phyloP scores from a whole-genome alignment of 1,140 invertebrate species.

The Caenorhabditis tropicalis region DNA sequence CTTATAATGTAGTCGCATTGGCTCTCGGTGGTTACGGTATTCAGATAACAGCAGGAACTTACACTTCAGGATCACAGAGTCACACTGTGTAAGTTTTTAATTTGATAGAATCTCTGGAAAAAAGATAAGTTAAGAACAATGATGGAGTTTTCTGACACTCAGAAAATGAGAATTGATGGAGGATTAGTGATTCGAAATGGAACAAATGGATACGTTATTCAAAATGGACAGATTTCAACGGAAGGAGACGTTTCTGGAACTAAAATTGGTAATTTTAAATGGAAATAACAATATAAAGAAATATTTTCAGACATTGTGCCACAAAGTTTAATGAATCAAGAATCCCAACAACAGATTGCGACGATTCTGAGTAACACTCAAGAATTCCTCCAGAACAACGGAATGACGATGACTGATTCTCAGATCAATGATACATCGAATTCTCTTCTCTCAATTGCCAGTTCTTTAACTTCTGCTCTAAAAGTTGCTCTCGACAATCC shows the following conservation, averaged over 20 bases:
- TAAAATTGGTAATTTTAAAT: neutral
- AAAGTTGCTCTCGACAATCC: slow-evolving; percentile 46
- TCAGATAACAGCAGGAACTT: neutral
- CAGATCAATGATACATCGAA: slow-evolving; percentile 41
- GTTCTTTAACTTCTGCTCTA: slow-evolving; percentile 8
- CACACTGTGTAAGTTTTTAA: slow-evolving; percentile 7
- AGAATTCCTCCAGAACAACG: slow-evolving; percentile 21
- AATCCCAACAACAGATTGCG: slow-evolving; percentile 28
- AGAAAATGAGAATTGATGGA: slow-evolving; percentile 38
- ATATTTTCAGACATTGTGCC: slow-evolving; percentile 34
- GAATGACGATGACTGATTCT: slow-evolving; percentile 23
- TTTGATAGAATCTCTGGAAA: neutral
- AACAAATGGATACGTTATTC: slow-evolving; percentile 47
- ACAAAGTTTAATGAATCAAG: slow-evolving; percentile 50
- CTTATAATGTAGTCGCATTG: slow-evolving; percentile 3
- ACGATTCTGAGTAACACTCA: slow-evolving; percentile 38
- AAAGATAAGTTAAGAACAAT: neutral
- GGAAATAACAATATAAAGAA: neutral
- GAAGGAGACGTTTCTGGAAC: slow-evolving; percentile 17
- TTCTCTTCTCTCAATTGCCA: slow-evolving; percentile 35
- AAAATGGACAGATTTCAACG: slow-evolving; percentile 33
- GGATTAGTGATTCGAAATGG: slow-evolving; percentile 46
- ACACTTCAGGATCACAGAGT: slow-evolving; percentile 5
- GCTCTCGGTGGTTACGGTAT: slow-evolving; percentile 19
- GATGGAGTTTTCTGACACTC: slow-evolving; percentile 25